Percentiles rank a stretch among this genome's conserved stretches.
These are phyloP conservation scores for Leiothrix lutea DNA, from an alignment of 2,113 vertebrate genomes.

Conservation along the genomic window DNA sequence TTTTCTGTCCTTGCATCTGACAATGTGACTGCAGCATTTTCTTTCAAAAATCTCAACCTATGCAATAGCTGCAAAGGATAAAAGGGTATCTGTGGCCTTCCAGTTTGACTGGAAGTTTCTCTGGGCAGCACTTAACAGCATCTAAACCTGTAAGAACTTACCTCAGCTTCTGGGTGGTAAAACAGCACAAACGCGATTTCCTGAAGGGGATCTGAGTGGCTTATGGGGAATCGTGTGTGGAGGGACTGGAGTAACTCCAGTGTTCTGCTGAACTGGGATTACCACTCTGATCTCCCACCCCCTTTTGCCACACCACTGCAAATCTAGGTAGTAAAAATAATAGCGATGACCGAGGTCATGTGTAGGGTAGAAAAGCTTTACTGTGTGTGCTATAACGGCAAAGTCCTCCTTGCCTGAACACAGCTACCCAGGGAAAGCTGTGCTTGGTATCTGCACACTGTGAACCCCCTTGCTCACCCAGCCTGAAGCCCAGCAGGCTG, in stretches of 20 bases:
- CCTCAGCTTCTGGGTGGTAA: not conserved
- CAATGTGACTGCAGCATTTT: not conserved
- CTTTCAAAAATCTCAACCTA: not conserved
- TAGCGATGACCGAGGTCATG: not conserved
- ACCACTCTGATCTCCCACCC: not conserved
- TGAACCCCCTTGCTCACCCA: not conserved
- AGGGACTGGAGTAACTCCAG: not conserved
- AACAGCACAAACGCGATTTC: not conserved
- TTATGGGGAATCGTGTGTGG: not conserved
- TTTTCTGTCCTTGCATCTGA: not conserved
- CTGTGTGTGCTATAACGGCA: not conserved
- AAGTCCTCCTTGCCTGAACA: not conserved
- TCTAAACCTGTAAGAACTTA: not conserved
- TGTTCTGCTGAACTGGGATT: not conserved
- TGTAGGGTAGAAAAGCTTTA: not conserved
- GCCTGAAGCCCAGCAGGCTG: not conserved
- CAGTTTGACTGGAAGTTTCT: not conserved
- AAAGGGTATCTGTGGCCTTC: not conserved
- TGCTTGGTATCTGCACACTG: not conserved
- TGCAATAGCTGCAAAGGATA: not conserved
- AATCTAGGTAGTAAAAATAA: not conserved
- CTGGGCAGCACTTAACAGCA: not conserved
- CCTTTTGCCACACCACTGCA: not conserved
- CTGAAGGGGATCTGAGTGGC: not conserved
- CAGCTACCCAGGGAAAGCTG: not conserved